phyloP scores from a whole-genome alignment of 2,797 vertebrate genomes.

The Rachycentron canadum region DNA sequence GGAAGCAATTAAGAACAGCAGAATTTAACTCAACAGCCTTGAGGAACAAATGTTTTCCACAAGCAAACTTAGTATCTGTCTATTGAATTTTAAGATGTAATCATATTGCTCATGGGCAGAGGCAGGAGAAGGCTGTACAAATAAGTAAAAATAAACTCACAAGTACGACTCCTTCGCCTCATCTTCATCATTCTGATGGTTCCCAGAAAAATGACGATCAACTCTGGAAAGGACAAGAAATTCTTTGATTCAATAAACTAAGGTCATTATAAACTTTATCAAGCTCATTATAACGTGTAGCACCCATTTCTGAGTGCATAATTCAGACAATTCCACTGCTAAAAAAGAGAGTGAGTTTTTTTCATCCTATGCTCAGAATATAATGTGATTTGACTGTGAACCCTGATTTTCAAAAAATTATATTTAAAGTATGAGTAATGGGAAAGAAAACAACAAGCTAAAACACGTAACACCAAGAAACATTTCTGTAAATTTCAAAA shows the following conservation, averaged over 20 bases:
- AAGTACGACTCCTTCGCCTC: slow-evolving; percentile 95
- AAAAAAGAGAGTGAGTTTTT: not conserved
- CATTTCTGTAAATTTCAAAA: too few species aligned
- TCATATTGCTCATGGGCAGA: not conserved
- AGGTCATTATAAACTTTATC: too few species aligned
- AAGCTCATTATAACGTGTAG: not conserved
- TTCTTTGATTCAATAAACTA: not conserved
- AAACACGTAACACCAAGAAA: too few species aligned
- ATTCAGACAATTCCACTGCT: not conserved
- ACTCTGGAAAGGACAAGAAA: slow-evolving; percentile 79
- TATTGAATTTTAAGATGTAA: not conserved
- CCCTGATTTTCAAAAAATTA: not conserved
- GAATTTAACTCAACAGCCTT: not conserved
- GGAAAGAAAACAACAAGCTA: too few species aligned
- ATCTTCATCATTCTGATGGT: slow-evolving; percentile 90
- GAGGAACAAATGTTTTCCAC: not conserved
- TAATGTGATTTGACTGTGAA: not conserved
- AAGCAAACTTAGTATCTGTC: not conserved
- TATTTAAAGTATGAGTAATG: not conserved
- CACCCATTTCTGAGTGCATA: not conserved
- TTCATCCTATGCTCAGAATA: not conserved
- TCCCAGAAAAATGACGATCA: slow-evolving; percentile 90
- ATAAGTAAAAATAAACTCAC: slow-evolving; percentile 82
- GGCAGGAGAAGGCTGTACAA: too few species aligned
- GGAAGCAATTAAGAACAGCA: not conserved